Percentiles rank a stretch among this genome's conserved stretches.
Conservation (phyloP, 2,888 invertebrate species). For the Galerucella calmariensis region DNA sequence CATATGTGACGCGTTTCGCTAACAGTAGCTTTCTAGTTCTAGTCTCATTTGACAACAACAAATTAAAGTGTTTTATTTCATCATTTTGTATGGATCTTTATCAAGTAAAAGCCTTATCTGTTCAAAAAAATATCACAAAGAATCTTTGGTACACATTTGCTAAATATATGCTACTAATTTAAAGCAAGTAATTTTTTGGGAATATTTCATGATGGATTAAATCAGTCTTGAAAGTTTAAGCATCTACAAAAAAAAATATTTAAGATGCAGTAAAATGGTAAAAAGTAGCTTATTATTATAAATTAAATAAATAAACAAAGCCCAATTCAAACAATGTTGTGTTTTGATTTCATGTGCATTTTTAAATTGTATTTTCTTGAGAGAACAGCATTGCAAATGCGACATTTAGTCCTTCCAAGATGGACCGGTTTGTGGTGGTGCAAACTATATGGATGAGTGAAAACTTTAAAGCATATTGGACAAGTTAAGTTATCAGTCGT, state of each 20-base stretch:
- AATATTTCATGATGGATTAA: neutral
- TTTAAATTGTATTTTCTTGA: conserved; percentile 50
- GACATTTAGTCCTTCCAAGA: conserved; percentile 47
- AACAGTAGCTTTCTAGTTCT: too few relatives aligned
- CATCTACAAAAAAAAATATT: neutral
- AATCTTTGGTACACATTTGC: neutral
- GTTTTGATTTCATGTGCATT: conserved; percentile 46
- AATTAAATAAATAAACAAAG: neutral
- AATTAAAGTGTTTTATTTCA: too few relatives aligned
- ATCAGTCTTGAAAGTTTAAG: neutral
- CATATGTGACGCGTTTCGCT: too few relatives aligned
- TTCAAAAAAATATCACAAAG: neutral
- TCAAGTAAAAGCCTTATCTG: too few relatives aligned
- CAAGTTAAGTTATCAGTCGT: conserved; percentile 41
- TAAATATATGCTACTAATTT: neutral
- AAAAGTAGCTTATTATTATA: neutral
- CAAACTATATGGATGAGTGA: conserved; percentile 45
- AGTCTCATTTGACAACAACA: too few relatives aligned
- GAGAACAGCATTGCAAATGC: conserved; percentile 47
- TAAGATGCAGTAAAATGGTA: too few relatives aligned
- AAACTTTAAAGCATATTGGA: conserved; percentile 45
- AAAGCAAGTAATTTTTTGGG: neutral
- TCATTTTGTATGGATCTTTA: too few relatives aligned
- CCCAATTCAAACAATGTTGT: conserved; percentile 36
- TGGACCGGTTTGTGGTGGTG: conserved; percentile 49